phyloP scores from a whole-genome alignment of 2,797 vertebrate genomes.

The Alca torda region DNA sequence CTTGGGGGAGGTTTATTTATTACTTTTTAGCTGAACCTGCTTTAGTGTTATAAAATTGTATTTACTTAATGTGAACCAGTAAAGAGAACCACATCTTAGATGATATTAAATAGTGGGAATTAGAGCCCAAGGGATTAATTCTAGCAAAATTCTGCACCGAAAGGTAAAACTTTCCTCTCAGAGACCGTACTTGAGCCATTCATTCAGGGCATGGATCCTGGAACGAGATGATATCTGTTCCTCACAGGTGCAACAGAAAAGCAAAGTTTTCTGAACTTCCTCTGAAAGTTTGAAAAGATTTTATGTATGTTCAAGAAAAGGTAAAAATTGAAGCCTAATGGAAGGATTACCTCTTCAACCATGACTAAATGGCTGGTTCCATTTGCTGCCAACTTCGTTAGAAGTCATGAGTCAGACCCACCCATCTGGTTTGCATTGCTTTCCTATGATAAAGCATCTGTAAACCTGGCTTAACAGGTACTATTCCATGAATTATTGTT shows the following conservation, averaged over 20 bases:
- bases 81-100: neutral
- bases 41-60: constrained; percentile 20
- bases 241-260: neutral
- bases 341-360: neutral
- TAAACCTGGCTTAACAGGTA: neutral
- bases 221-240: neutral
- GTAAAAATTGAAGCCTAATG: neutral
- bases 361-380: neutral
- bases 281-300: neutral
- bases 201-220: neutral
- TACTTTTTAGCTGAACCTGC: neutral
- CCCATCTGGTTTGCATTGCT: neutral
- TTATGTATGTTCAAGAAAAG: neutral
- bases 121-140: neutral
- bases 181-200: neutral
- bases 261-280: neutral
- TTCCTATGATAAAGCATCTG: neutral
- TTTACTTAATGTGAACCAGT: neutral
- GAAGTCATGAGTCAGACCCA: neutral
- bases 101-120: neutral
- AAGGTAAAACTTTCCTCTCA: neutral
- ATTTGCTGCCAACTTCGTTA: neutral
- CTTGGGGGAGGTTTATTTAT: neutral
- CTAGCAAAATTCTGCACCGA: neutral
- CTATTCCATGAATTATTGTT: neutral